phyloP scores from a whole-genome alignment of 1,140 invertebrate genomes.

The Mycetomoellerius zeteki region DNA sequence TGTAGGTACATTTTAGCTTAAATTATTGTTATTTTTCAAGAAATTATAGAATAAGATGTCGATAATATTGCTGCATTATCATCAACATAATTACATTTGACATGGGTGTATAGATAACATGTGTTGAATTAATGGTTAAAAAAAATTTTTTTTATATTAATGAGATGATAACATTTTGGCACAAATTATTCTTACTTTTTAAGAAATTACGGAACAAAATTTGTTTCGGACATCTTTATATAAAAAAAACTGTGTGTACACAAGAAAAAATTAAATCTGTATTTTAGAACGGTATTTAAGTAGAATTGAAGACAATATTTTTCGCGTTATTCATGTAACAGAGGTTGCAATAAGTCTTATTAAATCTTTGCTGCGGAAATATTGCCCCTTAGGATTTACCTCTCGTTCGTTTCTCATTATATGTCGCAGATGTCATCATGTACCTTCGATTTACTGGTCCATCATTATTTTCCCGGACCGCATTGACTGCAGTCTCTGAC shows the following conservation, averaged over 20 bases:
- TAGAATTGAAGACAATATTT: background rate
- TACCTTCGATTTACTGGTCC: slow-evolving; percentile 74
- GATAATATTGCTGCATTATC: no score
- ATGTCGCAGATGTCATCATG: background rate
- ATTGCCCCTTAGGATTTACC: background rate
- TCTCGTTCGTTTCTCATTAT: slow-evolving; percentile 39
- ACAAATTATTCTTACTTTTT: background rate
- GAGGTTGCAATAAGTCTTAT: background rate
- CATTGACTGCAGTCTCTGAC: slow-evolving; percentile 35
- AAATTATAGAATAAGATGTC: no score
- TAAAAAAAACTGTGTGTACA: background rate
- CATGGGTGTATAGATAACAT: no score
- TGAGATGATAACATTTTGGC: background rate
- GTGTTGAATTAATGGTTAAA: background rate
- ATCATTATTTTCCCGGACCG: slow-evolving; percentile 66
- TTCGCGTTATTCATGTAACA: background rate
- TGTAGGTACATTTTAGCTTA: no score
- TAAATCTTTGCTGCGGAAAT: background rate
- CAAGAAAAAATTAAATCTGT: background rate
- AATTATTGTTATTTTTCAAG: no score
- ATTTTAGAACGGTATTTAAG: no score
- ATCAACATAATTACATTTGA: no score
- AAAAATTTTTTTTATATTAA: background rate
- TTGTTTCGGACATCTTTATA: background rate
- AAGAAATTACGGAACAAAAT: background rate